Percentiles rank a stretch among this genome's conserved stretches.
Evolutionary conservation across 1,140 invertebrate species (phyloP).

Genomic region (Penaeus chinensis): DNA sequence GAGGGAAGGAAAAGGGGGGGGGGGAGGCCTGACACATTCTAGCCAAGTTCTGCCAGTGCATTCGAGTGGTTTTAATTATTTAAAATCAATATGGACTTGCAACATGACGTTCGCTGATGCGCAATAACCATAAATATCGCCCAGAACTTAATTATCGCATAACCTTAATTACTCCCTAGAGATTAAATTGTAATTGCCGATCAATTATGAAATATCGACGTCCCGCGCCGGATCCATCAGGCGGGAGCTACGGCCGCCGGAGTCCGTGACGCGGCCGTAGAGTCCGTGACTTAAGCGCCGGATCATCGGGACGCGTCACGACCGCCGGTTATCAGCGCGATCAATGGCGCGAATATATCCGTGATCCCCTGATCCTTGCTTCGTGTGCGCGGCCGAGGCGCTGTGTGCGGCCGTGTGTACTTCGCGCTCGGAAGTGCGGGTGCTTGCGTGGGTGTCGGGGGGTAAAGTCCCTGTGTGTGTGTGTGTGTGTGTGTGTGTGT

Average conservation of each 20-base stretch:
- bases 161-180: conserved; percentile 59
- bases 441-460: no score
- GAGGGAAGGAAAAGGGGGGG: background rate
- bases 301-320: no score
- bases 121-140: conserved; percentile 61
- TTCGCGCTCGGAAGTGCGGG: no score
- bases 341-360: no score
- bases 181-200: conserved; percentile 61
- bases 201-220: conserved; percentile 59
- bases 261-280: no score
- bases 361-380: no score
- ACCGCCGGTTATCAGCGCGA: no score
- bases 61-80: conserved; percentile 56
- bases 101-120: conserved; percentile 59
- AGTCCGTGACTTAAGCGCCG: no score
- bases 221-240: conserved; percentile 44
- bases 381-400: no score
- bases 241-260: conserved; percentile 17
- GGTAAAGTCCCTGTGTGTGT: no score
- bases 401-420: no score
- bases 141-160: conserved; percentile 59
- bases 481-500: no score
- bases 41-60: conserved; percentile 9
- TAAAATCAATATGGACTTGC: conserved; percentile 58
- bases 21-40: conserved; percentile 1